Base-by-base conservation (phyloP, 2,888 invertebrate species). In the Gibbula magus region DNA sequence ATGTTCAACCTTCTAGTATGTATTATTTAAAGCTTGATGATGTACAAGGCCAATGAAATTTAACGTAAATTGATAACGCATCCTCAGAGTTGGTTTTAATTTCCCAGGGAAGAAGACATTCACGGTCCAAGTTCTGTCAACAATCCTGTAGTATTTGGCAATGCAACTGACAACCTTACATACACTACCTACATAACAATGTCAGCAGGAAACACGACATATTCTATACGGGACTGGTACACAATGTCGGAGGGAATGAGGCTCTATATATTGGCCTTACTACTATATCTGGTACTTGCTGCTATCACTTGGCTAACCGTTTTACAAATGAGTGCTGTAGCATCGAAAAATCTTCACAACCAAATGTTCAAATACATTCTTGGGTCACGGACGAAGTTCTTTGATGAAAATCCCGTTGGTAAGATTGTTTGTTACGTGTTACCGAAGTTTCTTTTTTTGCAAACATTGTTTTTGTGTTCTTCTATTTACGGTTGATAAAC, bases 391-490 rank as follows among this genome's bases (percentile, higher is more conserved):
- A 96, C 97, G 95, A 94, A 95, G n/a, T 98, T 98, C 93, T 98
- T 97, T 93, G 96, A 97, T 91, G 95, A 95, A 0, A 97, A 97
- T 93, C 96, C 96, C 0, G 95, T 96, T 13, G 96, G 96, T 95
- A 92, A 94, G 93, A 84, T 13, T 5, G 22, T n/a, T n/a, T n/a
- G n/a, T n/a, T n/a, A n/a, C n/a, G n/a, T n/a, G n/a, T n/a, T n/a
- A n/a, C n/a, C n/a, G n/a, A n/a, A n/a, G n/a, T n/a, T n/a, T n/a
- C n/a, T n/a, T n/a, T n/a, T n/a, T n/a, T n/a, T n/a, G n/a, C n/a
- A n/a, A n/a, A n/a, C n/a, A n/a, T n/a, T n/a, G n/a, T n/a, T n/a
- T n/a, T n/a, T n/a, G n/a, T n/a, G n/a, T n/a, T n/a, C n/a, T n/a
- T n/a, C n/a, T n/a, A n/a, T n/a, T n/a, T n/a, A n/a, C n/a, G n/a